Conservation (phyloP, 2,113 vertebrate species). For the Anoura caudifer region DNA sequence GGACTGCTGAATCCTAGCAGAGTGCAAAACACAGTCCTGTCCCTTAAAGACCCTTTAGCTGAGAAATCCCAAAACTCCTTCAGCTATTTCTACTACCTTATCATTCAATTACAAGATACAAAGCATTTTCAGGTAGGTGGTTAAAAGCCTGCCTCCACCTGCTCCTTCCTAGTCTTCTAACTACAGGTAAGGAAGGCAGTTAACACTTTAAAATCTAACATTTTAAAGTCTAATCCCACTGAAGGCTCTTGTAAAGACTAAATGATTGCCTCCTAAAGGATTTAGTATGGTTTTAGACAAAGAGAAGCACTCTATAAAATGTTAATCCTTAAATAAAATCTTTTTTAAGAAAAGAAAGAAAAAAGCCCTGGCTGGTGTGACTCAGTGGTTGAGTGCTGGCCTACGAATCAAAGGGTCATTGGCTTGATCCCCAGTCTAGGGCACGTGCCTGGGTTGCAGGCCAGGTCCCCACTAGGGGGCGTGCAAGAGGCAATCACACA, state of each 20-base stretch:
- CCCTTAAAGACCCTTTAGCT: not conserved
- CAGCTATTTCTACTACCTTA: not conserved
- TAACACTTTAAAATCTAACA: not conserved
- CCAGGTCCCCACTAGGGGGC: too few species aligned
- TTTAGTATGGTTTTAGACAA: not conserved
- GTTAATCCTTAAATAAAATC: not conserved
- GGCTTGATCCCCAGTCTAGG: too few species aligned
- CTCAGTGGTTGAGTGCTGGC: too few species aligned
- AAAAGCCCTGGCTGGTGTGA: too few species aligned
- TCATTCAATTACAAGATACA: not conserved
- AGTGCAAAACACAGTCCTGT: not conserved
- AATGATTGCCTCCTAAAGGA: not conserved
- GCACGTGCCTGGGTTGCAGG: too few species aligned
- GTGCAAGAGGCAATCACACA: too few species aligned
- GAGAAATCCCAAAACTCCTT: not conserved
- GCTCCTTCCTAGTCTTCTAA: not conserved
- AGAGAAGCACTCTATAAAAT: not conserved
- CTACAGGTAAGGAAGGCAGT: not conserved
- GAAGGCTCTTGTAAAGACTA: not conserved
- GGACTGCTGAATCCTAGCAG: not conserved
- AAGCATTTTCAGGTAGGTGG: not conserved
- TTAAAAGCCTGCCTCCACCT: not conserved
- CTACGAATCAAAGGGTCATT: too few species aligned
- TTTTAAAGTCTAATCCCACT: not conserved
- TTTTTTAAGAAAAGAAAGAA: too few species aligned